Percentiles rank a stretch among this genome's conserved stretches.
phyloP scores from a whole-genome alignment of 2,888 invertebrate species.

The Encarsia formosa region DNA sequence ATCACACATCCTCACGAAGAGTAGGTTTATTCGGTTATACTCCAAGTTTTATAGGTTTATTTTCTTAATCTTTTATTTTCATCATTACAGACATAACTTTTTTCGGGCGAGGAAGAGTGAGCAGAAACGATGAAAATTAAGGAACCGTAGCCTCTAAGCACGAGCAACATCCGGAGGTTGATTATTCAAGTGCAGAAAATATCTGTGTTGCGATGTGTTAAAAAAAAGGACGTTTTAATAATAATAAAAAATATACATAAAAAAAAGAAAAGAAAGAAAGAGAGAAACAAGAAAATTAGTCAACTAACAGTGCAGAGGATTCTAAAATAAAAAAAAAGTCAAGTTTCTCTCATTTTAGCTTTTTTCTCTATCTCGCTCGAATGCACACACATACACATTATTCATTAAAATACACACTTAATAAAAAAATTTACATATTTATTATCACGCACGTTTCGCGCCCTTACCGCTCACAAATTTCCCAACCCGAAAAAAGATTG shows the following conservation, averaged over 20 bases:
- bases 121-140: constrained; percentile 12
- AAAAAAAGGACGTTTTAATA: constrained; percentile 16
- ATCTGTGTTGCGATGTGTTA: constrained; percentile 11
- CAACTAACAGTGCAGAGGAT: not conserved
- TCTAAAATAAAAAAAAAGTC: not conserved
- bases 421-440: too few species aligned
- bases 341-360: constrained; percentile 14
- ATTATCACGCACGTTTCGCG: not conserved
- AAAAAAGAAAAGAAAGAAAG: constrained; percentile 7
- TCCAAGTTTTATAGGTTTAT: too few species aligned
- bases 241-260: constrained; percentile 19
- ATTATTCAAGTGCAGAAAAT: constrained; percentile 4
- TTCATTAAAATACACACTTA: not conserved
- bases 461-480: not conserved
- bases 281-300: not conserved
- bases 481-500: not conserved
- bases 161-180: not conserved
- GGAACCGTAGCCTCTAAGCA: constrained; percentile 4
- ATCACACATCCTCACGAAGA: not conserved
- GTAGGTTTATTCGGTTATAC: too few species aligned
- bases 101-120: constrained; percentile 19
- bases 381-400: not conserved
- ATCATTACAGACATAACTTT: constrained; percentile 11
- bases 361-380: constrained; percentile 14
- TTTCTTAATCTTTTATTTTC: not conserved